Base-by-base conservation (phyloP, 2,113 vertebrate species). In the Mugil cephalus region DNA sequence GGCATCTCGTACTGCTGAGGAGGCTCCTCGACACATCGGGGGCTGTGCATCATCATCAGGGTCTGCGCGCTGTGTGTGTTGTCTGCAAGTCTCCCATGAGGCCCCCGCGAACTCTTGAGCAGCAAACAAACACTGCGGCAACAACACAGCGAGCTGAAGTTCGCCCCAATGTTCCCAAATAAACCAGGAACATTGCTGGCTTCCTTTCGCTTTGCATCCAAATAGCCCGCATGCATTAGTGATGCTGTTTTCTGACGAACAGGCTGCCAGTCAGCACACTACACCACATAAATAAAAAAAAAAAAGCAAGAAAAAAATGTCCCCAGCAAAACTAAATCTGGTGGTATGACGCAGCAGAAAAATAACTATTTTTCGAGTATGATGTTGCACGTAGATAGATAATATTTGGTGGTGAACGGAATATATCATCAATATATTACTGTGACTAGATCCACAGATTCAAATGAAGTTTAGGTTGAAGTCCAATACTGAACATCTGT, bases 11-110 rank as follows among this genome's bases (percentile, higher is more conserved):
- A 71, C 24, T 79, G 88, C 86, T 90, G 87, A 91, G 80, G 81
- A 88, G 79, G 88, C 88, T 87, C 67, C 83, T 59, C 69, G 70
- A 56, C 64, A 43, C 50, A 62, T 47, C 5, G 8, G 65, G 24
- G 80, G 82, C 70, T 69, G 72, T 91, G 85, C 79, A 92, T 93
- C 93, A 86, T 87, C 84, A 80, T 88, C 86, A 85, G 60, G 83
- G 70, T 66, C 63, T 69, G 8, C 43, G 50, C 34, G 14, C 19
- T 71, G 39, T 60, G 7, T 59, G 66, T 69, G 59, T 71, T 74
- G 18, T 66, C 72, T 24, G 39, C 9, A 13, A 19, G 54, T 79
- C 18, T 89, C 86, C 78, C 76, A 36, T 1, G 67, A 69, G 87
- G 62, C 54, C 38, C 24, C 17, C n/a, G 35, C 42, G 54, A 61